Evolutionary conservation across 2,888 invertebrate genomes (phyloP).

Genomic region (Atrina japonica): DNA sequence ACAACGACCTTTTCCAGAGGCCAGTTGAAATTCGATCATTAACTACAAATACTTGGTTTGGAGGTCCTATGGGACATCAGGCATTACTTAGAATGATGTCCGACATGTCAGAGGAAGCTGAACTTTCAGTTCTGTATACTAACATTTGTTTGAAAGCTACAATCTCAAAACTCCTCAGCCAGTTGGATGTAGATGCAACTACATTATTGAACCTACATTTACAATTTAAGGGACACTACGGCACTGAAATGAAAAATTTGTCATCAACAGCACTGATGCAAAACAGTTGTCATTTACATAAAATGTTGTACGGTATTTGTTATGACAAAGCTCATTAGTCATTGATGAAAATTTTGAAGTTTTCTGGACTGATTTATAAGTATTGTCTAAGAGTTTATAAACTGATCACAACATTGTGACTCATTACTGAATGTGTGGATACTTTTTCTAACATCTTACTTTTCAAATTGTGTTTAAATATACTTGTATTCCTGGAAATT

Average conservation of each 20-base stretch:
- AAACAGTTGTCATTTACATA: slow-evolving; percentile 29
- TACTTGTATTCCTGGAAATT: no score
- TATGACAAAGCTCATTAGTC: no score
- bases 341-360: no score
- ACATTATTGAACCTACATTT: slow-evolving; percentile 24
- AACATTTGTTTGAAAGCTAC: slow-evolving; percentile 39
- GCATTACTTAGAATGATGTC: slow-evolving; percentile 33
- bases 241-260: no score
- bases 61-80: slow-evolving; percentile 34
- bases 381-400: no score
- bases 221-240: slow-evolving; percentile 1
- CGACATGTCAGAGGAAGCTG: slow-evolving; percentile 25
- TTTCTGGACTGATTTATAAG: no score
- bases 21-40: slow-evolving; percentile 8
- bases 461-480: no score
- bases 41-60: slow-evolving; percentile 14
- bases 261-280: slow-evolving; percentile 26
- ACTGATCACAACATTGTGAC: no score
- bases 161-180: slow-evolving; percentile 20
- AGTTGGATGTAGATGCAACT: slow-evolving; percentile 17
- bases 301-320: slow-evolving; percentile 23
- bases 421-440: no score
- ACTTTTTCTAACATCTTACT: no score
- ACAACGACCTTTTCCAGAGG: slow-evolving; percentile 28
- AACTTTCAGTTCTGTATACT: slow-evolving; percentile 20